A percentile compares a stretch with the other conserved stretches of the same genome.
Conservation (phyloP, 1,140 invertebrate species). For the Bombus pascuorum region DNA sequence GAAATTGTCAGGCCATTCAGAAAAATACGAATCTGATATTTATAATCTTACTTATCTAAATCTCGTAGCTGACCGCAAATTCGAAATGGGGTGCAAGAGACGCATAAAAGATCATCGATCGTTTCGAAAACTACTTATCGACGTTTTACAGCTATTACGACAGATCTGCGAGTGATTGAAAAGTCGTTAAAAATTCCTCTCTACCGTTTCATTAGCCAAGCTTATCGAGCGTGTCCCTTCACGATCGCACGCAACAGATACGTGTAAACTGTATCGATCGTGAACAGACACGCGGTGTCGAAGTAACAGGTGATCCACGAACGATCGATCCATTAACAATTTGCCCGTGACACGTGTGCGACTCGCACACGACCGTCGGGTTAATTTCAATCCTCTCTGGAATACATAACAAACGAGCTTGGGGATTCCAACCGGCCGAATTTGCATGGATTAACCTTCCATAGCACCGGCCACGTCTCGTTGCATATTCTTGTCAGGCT, state of each 20-base stretch:
- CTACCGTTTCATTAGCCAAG: background rate
- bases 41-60: background rate
- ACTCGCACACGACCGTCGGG: background rate
- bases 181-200: background rate
- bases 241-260: background rate
- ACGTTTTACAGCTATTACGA: background rate
- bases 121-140: background rate
- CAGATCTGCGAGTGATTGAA: background rate
- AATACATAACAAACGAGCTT: background rate
- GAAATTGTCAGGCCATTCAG: no score
- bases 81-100: background rate
- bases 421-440: background rate
- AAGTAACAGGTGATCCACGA: slow-evolving; percentile 9
- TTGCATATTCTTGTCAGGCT: background rate
- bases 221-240: background rate
- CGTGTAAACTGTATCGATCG: background rate
- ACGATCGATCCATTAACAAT: slow-evolving; percentile 4
- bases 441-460: slow-evolving; percentile 9
- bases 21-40: no score
- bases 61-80: background rate
- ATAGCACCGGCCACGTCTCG: background rate
- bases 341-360: background rate
- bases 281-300: background rate
- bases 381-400: background rate
- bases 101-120: background rate